Evolutionary conservation across 1,140 invertebrate species (phyloP).

Genomic region (Penaeus chinensis): DNA sequence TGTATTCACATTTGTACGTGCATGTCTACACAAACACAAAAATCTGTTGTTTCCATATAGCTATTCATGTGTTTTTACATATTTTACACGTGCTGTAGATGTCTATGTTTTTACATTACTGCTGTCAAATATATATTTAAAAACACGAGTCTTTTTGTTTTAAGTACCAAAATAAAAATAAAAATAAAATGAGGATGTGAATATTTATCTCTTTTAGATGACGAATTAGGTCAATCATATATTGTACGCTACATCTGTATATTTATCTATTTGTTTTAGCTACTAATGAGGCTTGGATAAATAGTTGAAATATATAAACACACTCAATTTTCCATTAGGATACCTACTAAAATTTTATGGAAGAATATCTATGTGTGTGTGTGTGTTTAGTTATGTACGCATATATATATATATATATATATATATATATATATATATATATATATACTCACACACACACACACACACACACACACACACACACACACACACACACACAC

Average conservation of each 20-base stretch:
- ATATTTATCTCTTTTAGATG: no score
- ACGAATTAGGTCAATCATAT: no score
- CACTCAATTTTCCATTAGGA: no score
- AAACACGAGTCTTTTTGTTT: background rate
- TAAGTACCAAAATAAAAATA: no score
- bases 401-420: slow-evolving; percentile 9
- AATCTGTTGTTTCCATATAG: background rate
- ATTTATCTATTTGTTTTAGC: background rate
- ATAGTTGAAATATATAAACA: no score
- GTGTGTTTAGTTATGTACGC: background rate
- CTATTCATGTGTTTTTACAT: background rate
- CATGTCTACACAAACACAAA: background rate
- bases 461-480: background rate
- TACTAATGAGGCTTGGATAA: no score
- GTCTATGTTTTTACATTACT: no score
- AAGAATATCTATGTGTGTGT: background rate
- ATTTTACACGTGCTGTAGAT: background rate
- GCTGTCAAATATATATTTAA: background rate
- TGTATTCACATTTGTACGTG: background rate
- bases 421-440: background rate
- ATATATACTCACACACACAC: background rate
- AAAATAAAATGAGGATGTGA: no score
- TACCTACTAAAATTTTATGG: background rate
- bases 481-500: background rate
- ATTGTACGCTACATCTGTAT: background rate